phyloP scores from a whole-genome alignment of 2,797 vertebrate species.

The Poeciliopsis turneri region DNA sequence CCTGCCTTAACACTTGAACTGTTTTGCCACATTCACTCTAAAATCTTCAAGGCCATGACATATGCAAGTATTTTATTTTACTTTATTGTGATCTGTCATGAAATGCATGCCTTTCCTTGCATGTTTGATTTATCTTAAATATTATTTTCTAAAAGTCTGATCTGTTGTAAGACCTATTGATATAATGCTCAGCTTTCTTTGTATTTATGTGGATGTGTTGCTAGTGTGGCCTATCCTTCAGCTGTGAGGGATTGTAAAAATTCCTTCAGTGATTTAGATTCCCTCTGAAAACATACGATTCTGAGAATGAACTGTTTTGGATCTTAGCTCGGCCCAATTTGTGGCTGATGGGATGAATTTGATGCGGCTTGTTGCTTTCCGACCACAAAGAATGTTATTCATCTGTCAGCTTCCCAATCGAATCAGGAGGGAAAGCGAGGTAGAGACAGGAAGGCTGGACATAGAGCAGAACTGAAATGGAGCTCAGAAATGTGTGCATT shows the following conservation, averaged over 20 bases:
- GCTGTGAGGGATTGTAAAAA: slow-evolving; percentile 33
- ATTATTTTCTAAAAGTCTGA: not conserved
- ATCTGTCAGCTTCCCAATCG: slow-evolving; percentile 44
- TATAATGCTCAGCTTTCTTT: slow-evolving; percentile 3
- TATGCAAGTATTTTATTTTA: not conserved
- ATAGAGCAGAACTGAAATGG: slow-evolving; percentile 1
- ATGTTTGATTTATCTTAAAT: not conserved
- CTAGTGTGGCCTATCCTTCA: slow-evolving; percentile 29
- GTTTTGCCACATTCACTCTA: not conserved
- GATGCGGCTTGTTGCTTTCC: slow-evolving; percentile 64
- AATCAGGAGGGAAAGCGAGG: slow-evolving; percentile 16
- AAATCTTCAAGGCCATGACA: not conserved
- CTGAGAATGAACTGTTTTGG: slow-evolving; percentile 41
- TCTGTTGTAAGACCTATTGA: not conserved
- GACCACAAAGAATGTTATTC: slow-evolving; percentile 64
- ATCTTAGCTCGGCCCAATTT: slow-evolving; percentile 47
- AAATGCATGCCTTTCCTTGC: not conserved
- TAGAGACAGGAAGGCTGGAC: slow-evolving; percentile 18
- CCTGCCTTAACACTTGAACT: not conserved
- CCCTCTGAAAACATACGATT: slow-evolving; percentile 44
- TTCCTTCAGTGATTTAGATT: slow-evolving; percentile 44
- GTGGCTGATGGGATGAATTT: slow-evolving; percentile 54
- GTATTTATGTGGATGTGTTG: slow-evolving; percentile 8
- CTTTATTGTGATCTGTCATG: not conserved
- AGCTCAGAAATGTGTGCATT: not conserved